phyloP scores from a whole-genome alignment of 2,888 invertebrate genomes.

The Rhyacophila evoluta region DNA sequence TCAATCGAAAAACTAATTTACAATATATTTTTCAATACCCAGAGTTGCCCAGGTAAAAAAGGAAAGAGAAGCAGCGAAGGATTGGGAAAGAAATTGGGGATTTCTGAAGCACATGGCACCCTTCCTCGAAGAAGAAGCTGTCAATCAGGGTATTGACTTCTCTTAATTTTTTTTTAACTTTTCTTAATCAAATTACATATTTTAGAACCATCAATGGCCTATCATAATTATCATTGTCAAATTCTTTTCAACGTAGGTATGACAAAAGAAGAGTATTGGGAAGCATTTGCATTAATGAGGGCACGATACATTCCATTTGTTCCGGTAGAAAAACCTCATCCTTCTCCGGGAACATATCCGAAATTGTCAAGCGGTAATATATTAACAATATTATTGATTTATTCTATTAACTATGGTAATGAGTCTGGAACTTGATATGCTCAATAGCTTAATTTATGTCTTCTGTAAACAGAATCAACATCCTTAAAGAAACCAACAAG shows the following conservation, averaged over 20 bases:
- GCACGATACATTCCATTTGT: slow-evolving; percentile 36
- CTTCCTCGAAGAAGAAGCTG: slow-evolving; percentile 48
- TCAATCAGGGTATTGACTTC: slow-evolving; percentile 45
- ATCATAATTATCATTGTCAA: no score
- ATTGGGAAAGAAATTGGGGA: slow-evolving; percentile 51
- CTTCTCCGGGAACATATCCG: slow-evolving; percentile 20
- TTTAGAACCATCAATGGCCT: no score
- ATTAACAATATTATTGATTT: background rate
- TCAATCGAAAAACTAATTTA: background rate
- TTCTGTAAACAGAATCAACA: no score
- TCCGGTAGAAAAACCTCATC: slow-evolving; percentile 25
- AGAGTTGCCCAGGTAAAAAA: slow-evolving; percentile 49
- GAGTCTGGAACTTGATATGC: no score
- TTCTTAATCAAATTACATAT: no score
- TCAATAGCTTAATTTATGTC: no score
- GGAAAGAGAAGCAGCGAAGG: slow-evolving; percentile 48
- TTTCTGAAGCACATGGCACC: slow-evolving; percentile 36
- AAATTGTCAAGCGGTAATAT: slow-evolving; percentile 35
- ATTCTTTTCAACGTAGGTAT: slow-evolving; percentile 30
- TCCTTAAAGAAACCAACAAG: background rate
- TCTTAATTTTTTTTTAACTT: no score
- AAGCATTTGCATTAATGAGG: background rate
- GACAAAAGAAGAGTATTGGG: slow-evolving; percentile 44
- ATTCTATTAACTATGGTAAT: no score
- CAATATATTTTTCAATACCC: background rate